Conservation (phyloP, 2,797 vertebrate genomes). For the Enteromius afrohamiltoni region DNA sequence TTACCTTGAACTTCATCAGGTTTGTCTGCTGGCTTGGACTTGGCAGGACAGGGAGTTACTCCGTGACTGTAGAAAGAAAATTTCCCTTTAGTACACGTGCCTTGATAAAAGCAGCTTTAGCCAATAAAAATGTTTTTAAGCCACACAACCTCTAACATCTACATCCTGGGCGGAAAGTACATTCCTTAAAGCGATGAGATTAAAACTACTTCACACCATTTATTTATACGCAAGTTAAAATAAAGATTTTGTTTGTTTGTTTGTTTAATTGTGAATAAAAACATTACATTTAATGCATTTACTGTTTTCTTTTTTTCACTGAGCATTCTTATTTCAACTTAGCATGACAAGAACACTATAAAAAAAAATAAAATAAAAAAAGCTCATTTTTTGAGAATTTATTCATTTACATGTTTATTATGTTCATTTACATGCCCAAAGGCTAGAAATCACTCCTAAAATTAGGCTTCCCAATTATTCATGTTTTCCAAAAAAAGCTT, state of each 20-base stretch:
- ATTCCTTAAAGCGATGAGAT: constrained; percentile 1
- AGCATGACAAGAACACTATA: background rate
- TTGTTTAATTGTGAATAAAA: background rate
- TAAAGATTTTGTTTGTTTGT: background rate
- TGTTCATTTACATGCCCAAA: background rate
- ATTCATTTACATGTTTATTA: background rate
- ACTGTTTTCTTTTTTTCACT: background rate
- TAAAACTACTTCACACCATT: constrained; percentile 18
- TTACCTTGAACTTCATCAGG: constrained; percentile 70
- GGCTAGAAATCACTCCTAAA: background rate
- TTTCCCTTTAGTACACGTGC: constrained; percentile 27
- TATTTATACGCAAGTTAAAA: background rate
- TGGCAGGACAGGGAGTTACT: constrained; percentile 73
- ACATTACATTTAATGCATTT: background rate
- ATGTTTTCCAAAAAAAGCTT: background rate
- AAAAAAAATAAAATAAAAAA: background rate
- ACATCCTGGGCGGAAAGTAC: constrained; percentile 36
- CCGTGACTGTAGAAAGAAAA: constrained; percentile 75
- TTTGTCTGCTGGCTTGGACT: constrained; percentile 73
- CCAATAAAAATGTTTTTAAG: constrained; percentile 29
- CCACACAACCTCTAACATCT: constrained; percentile 12
- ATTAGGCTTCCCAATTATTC: background rate
- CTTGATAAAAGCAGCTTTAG: background rate
- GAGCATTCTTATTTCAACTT: background rate
- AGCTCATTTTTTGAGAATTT: background rate